Evolutionary conservation across 2,113 vertebrate genomes (phyloP).

Genomic region (Silurus glanis): DNA sequence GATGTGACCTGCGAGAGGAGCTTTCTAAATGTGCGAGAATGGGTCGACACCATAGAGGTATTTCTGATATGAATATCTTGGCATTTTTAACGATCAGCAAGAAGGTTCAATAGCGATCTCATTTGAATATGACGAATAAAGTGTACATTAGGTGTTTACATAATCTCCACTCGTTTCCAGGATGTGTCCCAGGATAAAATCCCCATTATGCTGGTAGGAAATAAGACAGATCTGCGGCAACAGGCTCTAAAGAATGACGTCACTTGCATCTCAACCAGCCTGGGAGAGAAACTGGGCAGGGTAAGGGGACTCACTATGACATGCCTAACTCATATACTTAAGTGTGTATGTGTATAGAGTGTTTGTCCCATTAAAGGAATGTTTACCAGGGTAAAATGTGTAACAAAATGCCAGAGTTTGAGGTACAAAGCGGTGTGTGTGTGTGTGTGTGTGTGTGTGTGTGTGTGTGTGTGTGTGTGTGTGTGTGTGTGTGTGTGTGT

Average conservation of each 20-base stretch:
- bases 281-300: constrained; percentile 94
- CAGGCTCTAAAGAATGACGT: constrained; percentile 67
- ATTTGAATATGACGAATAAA: neutral
- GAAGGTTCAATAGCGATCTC: neutral
- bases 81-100: neutral
- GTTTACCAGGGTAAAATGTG: neutral
- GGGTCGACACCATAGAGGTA: constrained; percentile 96
- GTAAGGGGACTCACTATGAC: constrained; percentile 67
- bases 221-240: constrained; percentile 88
- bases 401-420: neutral
- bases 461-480: constrained; percentile 7
- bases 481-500: constrained; percentile 15
- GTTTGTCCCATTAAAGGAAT: neutral
- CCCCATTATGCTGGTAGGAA: constrained; percentile 96
- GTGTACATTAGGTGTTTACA: neutral
- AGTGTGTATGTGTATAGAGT: neutral
- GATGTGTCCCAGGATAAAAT: constrained; percentile 82
- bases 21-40: constrained; percentile 91
- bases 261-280: constrained; percentile 79
- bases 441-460: constrained; percentile 15
- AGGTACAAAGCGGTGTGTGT: neutral
- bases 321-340: neutral
- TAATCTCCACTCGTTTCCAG: constrained; percentile 63
- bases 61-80: neutral
- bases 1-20: constrained; percentile 91